Conservation (phyloP, 1,140 invertebrate genomes). For the Pygmarrhopalites habei region DNA sequence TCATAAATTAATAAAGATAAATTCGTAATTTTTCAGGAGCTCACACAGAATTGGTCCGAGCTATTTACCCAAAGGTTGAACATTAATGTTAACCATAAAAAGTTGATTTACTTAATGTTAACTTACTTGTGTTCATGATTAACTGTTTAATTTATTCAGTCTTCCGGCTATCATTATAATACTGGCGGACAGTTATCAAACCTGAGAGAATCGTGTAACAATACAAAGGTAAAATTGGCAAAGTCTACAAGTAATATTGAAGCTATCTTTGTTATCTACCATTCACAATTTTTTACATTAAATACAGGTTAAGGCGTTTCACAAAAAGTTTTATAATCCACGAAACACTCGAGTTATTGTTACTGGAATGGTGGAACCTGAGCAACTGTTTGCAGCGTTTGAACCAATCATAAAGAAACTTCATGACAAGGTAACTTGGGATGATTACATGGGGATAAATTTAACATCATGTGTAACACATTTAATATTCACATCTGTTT, state of each 20-base stretch:
- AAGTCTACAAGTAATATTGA: too few relatives aligned
- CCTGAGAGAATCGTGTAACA: conserved; percentile 68
- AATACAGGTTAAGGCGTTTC: conserved; percentile 63
- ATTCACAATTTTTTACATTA: too few relatives aligned
- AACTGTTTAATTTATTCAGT: too few relatives aligned
- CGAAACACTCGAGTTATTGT: conserved; percentile 81
- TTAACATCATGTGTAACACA: not conserved
- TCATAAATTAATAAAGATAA: too few relatives aligned
- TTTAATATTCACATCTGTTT: not conserved
- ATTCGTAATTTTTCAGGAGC: too few relatives aligned
- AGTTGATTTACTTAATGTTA: too few relatives aligned
- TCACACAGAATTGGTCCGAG: conserved; percentile 55
- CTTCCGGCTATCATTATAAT: conserved; percentile 74
- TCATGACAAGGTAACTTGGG: conserved; percentile 57
- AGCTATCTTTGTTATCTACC: not conserved
- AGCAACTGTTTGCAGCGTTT: conserved; percentile 67
- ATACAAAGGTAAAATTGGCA: conserved; percentile 68
- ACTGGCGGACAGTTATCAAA: conserved; percentile 79
- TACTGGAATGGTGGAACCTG: conserved; percentile 67
- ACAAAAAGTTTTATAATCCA: conserved; percentile 79
- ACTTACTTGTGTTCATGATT: too few relatives aligned
- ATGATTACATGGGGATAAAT: not conserved
- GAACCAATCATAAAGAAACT: conserved; percentile 71
- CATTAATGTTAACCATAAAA: too few relatives aligned
- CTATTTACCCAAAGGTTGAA: conserved; percentile 69